These are phyloP conservation scores for Nothura maculosa DNA, from an alignment of 2,797 vertebrate genomes.

Conservation along the genomic window DNA sequence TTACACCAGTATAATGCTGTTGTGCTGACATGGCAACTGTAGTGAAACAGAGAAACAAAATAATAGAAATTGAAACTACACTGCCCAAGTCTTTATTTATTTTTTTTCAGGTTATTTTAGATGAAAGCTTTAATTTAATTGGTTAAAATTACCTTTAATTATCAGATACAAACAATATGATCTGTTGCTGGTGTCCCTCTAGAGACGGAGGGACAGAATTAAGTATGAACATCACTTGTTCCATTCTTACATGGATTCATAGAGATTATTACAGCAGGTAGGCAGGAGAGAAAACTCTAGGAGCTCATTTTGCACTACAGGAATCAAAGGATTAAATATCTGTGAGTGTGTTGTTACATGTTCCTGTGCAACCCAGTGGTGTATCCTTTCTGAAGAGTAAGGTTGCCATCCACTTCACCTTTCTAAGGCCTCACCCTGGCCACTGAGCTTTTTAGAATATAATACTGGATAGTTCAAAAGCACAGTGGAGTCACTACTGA, in stretches of 20 bases:
- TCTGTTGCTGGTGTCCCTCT: not conserved
- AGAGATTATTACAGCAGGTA: not conserved
- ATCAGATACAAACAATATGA: not conserved
- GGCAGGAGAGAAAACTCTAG: not conserved
- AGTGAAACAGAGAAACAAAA: conserved; percentile 10
- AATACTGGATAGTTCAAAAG: not conserved
- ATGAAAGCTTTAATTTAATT: not conserved
- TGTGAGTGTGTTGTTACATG: accelerated
- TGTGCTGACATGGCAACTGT: conserved; percentile 45
- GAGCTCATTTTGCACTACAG: not conserved
- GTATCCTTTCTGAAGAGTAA: not conserved
- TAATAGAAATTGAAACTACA: conserved; percentile 46
- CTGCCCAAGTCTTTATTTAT: not conserved
- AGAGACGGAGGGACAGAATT: not conserved
- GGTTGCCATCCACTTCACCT: accelerated
- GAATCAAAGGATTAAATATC: not conserved
- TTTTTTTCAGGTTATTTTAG: not conserved
- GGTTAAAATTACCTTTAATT: not conserved
- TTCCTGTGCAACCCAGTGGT: not conserved
- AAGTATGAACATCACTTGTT: not conserved
- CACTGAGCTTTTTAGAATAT: not conserved
- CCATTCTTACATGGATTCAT: not conserved
- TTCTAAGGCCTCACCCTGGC: not conserved
- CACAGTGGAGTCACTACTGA: not conserved
- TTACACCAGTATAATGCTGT: not conserved